Evolutionary conservation across 1,140 invertebrate species (phyloP), one percentile per base, ranked within the genome.

Genomic region (Euschistus heros): DNA sequence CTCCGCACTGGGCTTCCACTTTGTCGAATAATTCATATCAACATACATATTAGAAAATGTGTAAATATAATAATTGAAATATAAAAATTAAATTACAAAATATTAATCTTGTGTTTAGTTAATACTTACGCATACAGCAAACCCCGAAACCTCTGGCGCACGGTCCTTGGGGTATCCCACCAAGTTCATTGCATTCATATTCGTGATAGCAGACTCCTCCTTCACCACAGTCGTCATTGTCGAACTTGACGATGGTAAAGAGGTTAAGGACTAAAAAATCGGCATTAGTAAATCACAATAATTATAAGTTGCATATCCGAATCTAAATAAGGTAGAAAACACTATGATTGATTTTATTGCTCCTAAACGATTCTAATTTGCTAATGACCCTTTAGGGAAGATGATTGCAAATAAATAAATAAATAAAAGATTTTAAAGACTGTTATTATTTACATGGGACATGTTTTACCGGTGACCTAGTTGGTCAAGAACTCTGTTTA

Each of bases 91-190:
- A 5, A 5, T 17, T 47, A 2, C 46, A 47, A 4, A 20, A 3
- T 50, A 22, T 18, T 20, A 18, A 50, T 20, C 47, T n/a, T 18
- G 5, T 50, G 47, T 20, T 18, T 20, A n/a, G 47, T 50, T 10
- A 22, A 17, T 27, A 79, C 81, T 84, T 78, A 88, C 86, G 82
- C 61, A 85, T 77, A 71, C 87, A 89, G 69, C 87, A 89, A n/a
- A 83, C 80, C 5, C 85, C 87, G 71, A 84, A 86, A 20, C 86
- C 86, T 71, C 84, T 81, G 24, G 86, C 87, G 75, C 88, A 90
- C 7, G 76, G 72, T n/a, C 85, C 84, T 69, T 82, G 79, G 10
- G 78, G 72, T 22, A 76, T 75, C 20, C 88, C 87, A 22, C 81
- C 82, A 26, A 79, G 66, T 33, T 75, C 75, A 22, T 78, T 73